Evolutionary conservation across 2,797 vertebrate species (phyloP).

Genomic region (Muscicapa striata): DNA sequence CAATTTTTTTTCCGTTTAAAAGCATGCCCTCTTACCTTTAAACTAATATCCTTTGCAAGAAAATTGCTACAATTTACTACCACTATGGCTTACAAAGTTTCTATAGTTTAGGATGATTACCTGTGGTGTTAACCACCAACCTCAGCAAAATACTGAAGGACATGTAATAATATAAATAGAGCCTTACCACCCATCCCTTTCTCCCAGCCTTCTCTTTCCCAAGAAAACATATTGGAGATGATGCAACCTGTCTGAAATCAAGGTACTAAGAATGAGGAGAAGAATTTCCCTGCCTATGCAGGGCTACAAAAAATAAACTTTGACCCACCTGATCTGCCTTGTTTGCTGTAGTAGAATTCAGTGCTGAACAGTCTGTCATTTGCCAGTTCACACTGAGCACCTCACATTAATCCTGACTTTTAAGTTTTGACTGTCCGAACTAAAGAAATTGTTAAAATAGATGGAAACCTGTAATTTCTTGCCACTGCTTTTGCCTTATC

Average conservation of each 20-base stretch:
- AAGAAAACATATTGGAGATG: not conserved
- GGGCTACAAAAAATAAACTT: not conserved
- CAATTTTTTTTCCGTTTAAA: not conserved
- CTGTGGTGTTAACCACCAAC: not conserved
- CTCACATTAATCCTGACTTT: not conserved
- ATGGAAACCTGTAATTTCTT: constrained; percentile 10
- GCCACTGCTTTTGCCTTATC: constrained; percentile 33
- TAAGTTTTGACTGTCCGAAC: constrained; percentile 11
- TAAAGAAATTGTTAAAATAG: constrained; percentile 2
- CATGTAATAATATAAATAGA: not conserved
- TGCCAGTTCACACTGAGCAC: constrained; percentile 22
- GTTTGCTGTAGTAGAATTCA: not conserved
- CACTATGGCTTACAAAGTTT: not conserved
- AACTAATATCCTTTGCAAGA: not conserved
- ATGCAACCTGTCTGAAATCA: not conserved
- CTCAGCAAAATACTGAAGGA: not conserved
- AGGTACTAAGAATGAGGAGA: not conserved
- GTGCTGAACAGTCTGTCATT: constrained; percentile 8
- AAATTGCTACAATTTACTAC: not conserved
- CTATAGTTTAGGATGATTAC: not conserved
- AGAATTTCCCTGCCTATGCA: not conserved
- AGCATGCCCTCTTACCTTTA: not conserved
- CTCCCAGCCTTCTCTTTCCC: not conserved
- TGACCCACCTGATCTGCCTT: not conserved
- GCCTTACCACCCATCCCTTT: not conserved